These are phyloP conservation scores for Tanypteryx hageni DNA, from an alignment of 2,888 invertebrate genomes.

Conservation along the genomic window DNA sequence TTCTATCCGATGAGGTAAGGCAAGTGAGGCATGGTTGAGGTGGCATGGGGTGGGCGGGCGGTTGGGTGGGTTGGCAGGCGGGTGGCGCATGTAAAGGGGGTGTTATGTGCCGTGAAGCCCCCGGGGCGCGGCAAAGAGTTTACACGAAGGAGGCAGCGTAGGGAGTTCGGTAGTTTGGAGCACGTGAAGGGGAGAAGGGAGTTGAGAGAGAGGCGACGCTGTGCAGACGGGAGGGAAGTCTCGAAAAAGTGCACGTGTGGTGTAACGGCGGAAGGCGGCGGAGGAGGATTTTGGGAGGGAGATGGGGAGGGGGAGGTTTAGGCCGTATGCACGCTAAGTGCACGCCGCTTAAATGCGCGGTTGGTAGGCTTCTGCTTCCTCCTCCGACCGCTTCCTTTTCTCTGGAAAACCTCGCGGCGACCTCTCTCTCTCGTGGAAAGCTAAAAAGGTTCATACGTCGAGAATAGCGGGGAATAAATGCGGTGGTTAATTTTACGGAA, in stretches of 20 bases:
- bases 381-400: neutral
- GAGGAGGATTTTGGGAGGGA: too few species aligned
- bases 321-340: neutral
- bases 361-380: neutral
- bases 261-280: too few species aligned
- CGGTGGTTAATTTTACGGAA: too few species aligned
- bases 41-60: neutral
- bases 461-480: too few species aligned
- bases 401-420: neutral
- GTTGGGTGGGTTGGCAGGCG: neutral
- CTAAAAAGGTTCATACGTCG: too few species aligned
- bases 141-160: neutral
- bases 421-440: too few species aligned
- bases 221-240: constrained; percentile 12
- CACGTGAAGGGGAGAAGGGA: too few species aligned
- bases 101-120: neutral
- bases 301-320: too few species aligned
- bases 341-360: neutral
- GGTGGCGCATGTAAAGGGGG: neutral
- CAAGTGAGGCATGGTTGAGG: neutral
- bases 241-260: neutral
- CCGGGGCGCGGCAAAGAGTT: constrained; percentile 1
- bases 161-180: neutral
- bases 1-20: neutral
- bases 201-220: constrained; percentile 10